These are phyloP conservation scores for Meiosimyza platycephala DNA, from an alignment of 2,888 invertebrate genomes.

Conservation along the genomic window DNA sequence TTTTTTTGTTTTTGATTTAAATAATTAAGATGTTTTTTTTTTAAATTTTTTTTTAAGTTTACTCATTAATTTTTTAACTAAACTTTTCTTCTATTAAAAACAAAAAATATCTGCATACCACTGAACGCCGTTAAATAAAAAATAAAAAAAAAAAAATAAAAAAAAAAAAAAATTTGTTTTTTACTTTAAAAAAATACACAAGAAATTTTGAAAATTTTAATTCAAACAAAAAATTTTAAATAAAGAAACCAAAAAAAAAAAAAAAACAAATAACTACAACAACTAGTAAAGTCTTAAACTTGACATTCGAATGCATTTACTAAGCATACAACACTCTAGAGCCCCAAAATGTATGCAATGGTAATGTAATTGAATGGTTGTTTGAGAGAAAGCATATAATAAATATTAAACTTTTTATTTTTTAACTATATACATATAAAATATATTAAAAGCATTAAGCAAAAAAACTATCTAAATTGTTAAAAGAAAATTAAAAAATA, in stretches of 20 bases:
- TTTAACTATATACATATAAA: constrained; percentile 28
- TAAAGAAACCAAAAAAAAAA: background rate
- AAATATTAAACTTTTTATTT: constrained; percentile 32
- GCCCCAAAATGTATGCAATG: constrained; percentile 45
- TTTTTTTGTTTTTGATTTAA: too few relatives aligned
- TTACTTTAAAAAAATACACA: too few relatives aligned
- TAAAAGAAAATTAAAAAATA: background rate
- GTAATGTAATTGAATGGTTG: constrained; percentile 27
- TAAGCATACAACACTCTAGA: constrained; percentile 41
- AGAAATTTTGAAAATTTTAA: constrained; percentile 6
- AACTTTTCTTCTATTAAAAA: too few relatives aligned
- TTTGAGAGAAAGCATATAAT: background rate
- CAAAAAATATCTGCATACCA: too few relatives aligned
- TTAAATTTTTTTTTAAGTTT: too few relatives aligned
- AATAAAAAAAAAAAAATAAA: too few relatives aligned
- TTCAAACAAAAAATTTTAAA: too few relatives aligned
- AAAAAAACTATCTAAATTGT: background rate
- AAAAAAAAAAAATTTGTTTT: too few relatives aligned
- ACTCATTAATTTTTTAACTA: too few relatives aligned
- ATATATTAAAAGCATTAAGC: background rate
- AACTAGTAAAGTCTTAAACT: too few relatives aligned
- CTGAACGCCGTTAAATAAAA: too few relatives aligned
- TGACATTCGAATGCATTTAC: constrained; percentile 22
- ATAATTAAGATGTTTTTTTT: too few relatives aligned
- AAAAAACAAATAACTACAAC: background rate